These are phyloP conservation scores for Bombus polaris DNA, from an alignment of 1,140 invertebrate genomes.

Conservation along the genomic window DNA sequence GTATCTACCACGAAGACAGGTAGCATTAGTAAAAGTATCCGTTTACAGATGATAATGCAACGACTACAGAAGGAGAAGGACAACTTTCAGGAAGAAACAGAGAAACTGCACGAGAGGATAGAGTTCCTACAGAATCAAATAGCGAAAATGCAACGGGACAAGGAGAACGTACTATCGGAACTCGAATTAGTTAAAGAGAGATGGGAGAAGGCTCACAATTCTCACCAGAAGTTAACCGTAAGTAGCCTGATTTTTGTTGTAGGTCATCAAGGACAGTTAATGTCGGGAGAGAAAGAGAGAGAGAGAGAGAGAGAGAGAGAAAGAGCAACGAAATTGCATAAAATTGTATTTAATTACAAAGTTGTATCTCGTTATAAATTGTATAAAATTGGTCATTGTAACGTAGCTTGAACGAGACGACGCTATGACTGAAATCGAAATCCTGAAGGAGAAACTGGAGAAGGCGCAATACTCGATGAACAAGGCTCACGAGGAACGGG, in stretches of 20 bases:
- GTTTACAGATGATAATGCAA: constrained; percentile 85
- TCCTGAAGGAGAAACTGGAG: constrained; percentile 94
- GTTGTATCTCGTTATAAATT: too few relatives aligned
- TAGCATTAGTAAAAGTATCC: too few relatives aligned
- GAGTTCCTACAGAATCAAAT: constrained; percentile 91
- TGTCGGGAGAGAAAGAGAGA: background rate
- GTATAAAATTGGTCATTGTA: background rate
- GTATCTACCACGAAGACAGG: too few relatives aligned
- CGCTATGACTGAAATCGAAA: constrained; percentile 91
- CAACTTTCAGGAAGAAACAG: constrained; percentile 89
- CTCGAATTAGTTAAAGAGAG: constrained; percentile 93
- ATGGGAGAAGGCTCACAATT: constrained; percentile 92
- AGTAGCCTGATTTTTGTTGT: constrained; percentile 44
- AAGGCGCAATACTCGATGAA: constrained; percentile 90
- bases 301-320: too few relatives aligned
- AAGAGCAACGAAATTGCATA: too few relatives aligned
- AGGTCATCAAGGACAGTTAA: background rate
- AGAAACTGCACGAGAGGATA: constrained; percentile 90
- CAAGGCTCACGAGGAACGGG: constrained; percentile 94
- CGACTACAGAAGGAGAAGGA: constrained; percentile 95
- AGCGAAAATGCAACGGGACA: constrained; percentile 91
- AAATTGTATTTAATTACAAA: too few relatives aligned
- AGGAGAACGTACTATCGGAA: constrained; percentile 92
- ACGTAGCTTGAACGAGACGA: constrained; percentile 92
- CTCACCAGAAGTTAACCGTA: constrained; percentile 92